Evolutionary conservation across 2,113 vertebrate species (phyloP).

Genomic region (cattle (Bos taurus)): ARS-UCD2.0 NC_037339.1:11854501-11855000

Average conservation of each 20-base stretch:
- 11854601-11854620: neutral
- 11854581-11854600: neutral
- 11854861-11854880: neutral
- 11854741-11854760: neutral
- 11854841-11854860: too few species aligned
- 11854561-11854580: neutral
- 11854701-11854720: neutral
- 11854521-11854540: neutral
- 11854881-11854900: neutral
- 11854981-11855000: neutral
- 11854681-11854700: neutral
- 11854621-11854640: neutral
- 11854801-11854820: too few species aligned
- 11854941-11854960: conserved; percentile 1
- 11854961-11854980: neutral
- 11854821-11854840: too few species aligned
- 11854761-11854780: neutral
- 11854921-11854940: neutral
- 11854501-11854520: neutral
- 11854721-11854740: neutral
- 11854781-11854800: too few species aligned
- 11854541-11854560: neutral
- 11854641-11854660: neutral
- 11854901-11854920: neutral
- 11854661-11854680: neutral